Evolutionary conservation across 37 sponge, comb jelly and placozoan species (phyloP).

Genomic region (Chondrilla cf. caribensis): DNA sequence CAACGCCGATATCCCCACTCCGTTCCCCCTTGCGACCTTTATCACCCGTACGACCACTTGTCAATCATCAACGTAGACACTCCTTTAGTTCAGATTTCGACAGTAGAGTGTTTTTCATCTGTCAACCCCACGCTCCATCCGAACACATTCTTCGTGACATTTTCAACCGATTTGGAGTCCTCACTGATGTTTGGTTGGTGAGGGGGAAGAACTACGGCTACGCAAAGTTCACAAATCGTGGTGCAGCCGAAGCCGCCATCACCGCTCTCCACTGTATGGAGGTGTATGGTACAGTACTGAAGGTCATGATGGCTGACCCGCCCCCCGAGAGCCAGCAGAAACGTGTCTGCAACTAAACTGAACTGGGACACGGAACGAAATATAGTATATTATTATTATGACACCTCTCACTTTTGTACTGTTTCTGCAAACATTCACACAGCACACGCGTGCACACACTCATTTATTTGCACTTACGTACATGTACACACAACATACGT

Average conservation of each 20-base stretch:
- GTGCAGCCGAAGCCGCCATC: constrained; percentile 87
- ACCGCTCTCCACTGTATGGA: constrained; percentile 90
- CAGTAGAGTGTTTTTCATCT: constrained; percentile 85
- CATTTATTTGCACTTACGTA: too few relatives aligned
- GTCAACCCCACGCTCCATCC: constrained; percentile 80
- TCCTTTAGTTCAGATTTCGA: constrained; percentile 66
- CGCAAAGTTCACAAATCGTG: constrained; percentile 68
- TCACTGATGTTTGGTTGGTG: constrained; percentile 88
- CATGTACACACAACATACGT: too few relatives aligned
- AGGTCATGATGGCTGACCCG: constrained; percentile 86
- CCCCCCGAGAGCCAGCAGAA: constrained; percentile 54
- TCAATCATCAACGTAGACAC: constrained; percentile 42
- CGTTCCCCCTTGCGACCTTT: constrained; percentile 67
- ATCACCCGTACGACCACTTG: constrained; percentile 71
- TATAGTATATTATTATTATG: too few relatives aligned
- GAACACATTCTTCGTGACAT: constrained; percentile 78
- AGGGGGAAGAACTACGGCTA: constrained; percentile 93
- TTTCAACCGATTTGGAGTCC: constrained; percentile 82
- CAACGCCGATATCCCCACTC: constrained; percentile 62
- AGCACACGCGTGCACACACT: too few relatives aligned
- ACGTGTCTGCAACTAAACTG: not conserved
- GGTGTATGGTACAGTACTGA: constrained; percentile 74
- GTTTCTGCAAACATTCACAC: too few relatives aligned
- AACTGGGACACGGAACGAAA: too few relatives aligned
- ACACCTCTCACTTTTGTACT: too few relatives aligned